Conservation (phyloP, 2,113 vertebrate genomes). For the Aegotheles bennettii region DNA sequence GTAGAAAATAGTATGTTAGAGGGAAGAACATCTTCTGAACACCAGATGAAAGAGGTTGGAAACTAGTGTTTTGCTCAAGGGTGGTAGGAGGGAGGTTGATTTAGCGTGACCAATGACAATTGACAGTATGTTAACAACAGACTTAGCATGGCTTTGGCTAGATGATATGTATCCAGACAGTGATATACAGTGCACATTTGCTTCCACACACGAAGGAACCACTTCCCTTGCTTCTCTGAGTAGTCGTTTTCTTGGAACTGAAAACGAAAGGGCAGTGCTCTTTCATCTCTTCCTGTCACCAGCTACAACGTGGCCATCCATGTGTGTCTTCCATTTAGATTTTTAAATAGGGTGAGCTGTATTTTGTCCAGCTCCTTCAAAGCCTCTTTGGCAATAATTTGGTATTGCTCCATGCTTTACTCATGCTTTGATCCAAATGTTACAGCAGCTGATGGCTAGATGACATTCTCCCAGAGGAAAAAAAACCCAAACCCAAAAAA, state of each 20-base stretch:
- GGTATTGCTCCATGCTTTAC: neutral
- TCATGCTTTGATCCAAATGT: neutral
- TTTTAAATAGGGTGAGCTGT: neutral
- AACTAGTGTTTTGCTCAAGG: neutral
- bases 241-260: neutral
- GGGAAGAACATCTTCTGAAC: neutral
- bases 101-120: neutral
- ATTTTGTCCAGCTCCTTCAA: neutral
- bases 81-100: neutral
- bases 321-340: neutral
- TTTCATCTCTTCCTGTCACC: neutral
- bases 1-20: neutral
- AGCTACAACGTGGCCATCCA: neutral
- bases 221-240: neutral
- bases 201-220: neutral
- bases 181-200: neutral
- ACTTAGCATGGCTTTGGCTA: neutral
- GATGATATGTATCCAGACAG: neutral
- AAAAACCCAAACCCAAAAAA: neutral
- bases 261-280: neutral
- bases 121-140: neutral
- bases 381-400: neutral
- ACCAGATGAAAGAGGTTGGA: neutral
- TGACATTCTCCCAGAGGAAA: neutral
- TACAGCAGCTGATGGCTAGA: neutral